phyloP scores from a whole-genome alignment of 2,888 invertebrate species.

The Sceliomorpha sp. region DNA sequence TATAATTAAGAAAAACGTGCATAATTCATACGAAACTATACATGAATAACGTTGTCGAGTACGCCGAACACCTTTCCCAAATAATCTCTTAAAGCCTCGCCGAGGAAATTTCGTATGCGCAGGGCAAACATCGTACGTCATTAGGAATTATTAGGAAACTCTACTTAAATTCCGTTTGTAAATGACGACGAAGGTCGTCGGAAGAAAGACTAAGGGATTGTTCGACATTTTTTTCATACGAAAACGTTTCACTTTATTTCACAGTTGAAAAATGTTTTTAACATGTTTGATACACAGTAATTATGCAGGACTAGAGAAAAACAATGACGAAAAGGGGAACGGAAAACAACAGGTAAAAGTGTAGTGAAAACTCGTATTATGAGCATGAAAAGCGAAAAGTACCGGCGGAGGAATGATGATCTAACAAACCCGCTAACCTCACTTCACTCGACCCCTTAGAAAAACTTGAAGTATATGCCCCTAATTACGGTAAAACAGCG shows the following conservation, averaged over 20 bases:
- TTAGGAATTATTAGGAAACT: too few species aligned
- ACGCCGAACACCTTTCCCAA: conserved; percentile 19
- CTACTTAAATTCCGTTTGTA: too few species aligned
- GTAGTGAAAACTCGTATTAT: conserved; percentile 41
- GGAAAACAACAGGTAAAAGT: conserved; percentile 40
- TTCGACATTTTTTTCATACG: too few species aligned
- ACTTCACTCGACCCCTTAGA: conserved; percentile 56
- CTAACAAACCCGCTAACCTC: conserved; percentile 51
- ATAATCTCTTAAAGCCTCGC: conserved; percentile 29
- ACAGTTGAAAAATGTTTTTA: too few species aligned
- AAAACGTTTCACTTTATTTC: too few species aligned
- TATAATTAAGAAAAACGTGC: conserved; percentile 49
- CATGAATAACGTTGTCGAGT: conserved; percentile 28
- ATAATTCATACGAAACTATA: conserved; percentile 40
- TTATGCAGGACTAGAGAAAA: too few species aligned
- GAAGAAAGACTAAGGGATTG: too few species aligned
- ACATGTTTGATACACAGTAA: too few species aligned
- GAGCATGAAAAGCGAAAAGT: conserved; percentile 49
- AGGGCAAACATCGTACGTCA: too few species aligned
- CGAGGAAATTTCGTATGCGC: conserved; percentile 25
- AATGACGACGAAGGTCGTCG: too few species aligned
- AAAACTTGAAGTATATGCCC: conserved; percentile 73
- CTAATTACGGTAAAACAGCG: conserved; percentile 76
- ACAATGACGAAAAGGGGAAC: conserved; percentile 25
- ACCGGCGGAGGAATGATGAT: conserved; percentile 46